Evolutionary conservation across 2,797 vertebrate genomes (phyloP).

Genomic region (Cirrhinus mrigala): DNA sequence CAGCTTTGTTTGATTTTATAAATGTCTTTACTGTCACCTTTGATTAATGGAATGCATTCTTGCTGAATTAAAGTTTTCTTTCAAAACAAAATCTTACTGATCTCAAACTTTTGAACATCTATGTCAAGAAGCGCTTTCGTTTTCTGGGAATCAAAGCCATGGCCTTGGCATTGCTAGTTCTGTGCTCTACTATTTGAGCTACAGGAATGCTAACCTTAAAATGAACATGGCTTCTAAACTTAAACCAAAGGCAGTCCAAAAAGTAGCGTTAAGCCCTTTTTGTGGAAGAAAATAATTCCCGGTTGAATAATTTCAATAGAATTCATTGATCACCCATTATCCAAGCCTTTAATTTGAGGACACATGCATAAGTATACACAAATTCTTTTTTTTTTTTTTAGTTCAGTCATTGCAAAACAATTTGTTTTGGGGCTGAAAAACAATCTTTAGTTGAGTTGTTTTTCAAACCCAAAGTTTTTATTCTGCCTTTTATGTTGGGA

Average conservation of each 20-base stretch:
- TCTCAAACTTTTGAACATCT: background rate
- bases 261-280: background rate
- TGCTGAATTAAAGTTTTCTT: background rate
- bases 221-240: background rate
- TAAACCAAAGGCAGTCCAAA: background rate
- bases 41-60: background rate
- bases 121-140: background rate
- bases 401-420: conserved; percentile 16
- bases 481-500: conserved; percentile 76
- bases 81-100: conserved; percentile 4
- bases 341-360: conserved; percentile 26
- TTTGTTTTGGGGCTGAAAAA: conserved; percentile 53
- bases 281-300: background rate
- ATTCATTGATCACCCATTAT: background rate
- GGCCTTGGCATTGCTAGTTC: background rate
- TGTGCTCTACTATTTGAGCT: background rate
- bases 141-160: background rate
- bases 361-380: conserved; percentile 25
- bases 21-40: background rate
- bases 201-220: background rate
- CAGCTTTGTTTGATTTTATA: background rate
- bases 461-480: conserved; percentile 47
- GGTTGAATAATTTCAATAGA: background rate
- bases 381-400: background rate
- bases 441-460: background rate